Evolutionary conservation across 2,113 vertebrate genomes (phyloP).

Genomic region (Caretta caretta): DNA sequence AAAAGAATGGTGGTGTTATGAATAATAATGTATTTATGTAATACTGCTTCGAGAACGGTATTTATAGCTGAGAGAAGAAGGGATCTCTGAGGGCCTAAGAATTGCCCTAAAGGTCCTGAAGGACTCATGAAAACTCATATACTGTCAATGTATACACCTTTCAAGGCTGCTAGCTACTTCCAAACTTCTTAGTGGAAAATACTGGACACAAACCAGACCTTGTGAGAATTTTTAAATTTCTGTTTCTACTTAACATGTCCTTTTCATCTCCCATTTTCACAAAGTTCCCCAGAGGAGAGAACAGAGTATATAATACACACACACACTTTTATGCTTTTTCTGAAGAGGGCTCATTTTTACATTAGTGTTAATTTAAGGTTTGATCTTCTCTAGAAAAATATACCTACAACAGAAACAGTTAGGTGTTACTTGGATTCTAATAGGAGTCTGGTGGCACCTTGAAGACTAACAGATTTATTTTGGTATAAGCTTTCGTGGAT

Average conservation of each 20-base stretch:
- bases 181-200: not conserved
- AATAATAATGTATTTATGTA: slow-evolving; percentile 19
- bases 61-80: not conserved
- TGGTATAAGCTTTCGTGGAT: too few species aligned
- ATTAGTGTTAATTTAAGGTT: not conserved
- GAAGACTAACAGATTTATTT: too few species aligned
- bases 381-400: not conserved
- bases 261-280: slow-evolving; percentile 40
- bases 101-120: not conserved
- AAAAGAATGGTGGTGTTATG: slow-evolving; percentile 25
- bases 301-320: not conserved
- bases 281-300: slow-evolving; percentile 9
- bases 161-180: slow-evolving; percentile 16
- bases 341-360: not conserved
- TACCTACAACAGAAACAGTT: not conserved
- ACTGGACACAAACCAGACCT: slow-evolving; percentile 13
- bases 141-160: slow-evolving; percentile 39
- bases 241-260: slow-evolving; percentile 52
- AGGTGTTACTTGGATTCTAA: not conserved
- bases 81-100: slow-evolving; percentile 5
- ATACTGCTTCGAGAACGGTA: not conserved
- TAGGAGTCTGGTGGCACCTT: not conserved
- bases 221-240: slow-evolving; percentile 34
- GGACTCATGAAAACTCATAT: slow-evolving; percentile 19
- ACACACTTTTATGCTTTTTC: not conserved